Conservation (phyloP, 2,797 vertebrate species). For the Hippoglossus hippoglossus region DNA sequence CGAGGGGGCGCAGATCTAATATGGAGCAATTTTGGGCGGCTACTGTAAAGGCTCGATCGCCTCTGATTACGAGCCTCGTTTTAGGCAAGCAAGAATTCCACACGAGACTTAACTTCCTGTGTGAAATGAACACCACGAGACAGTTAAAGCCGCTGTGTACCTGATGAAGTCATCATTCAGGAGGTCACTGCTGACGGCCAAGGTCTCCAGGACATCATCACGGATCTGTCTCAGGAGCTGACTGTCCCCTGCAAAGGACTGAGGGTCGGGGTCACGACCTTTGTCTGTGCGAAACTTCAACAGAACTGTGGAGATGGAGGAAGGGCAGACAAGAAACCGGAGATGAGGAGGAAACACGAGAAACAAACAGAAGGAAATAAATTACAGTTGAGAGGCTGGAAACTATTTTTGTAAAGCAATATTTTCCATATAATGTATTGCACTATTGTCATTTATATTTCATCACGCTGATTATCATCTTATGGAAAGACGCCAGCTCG, state of each 20-base stretch:
- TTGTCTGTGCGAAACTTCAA: constrained; percentile 92
- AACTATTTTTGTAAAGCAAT: constrained; percentile 32
- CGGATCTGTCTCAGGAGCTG: constrained; percentile 87
- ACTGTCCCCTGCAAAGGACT: constrained; percentile 82
- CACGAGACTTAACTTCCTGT: background rate
- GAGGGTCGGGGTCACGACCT: constrained; percentile 87
- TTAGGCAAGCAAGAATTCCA: too few species aligned
- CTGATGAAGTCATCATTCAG: constrained; percentile 89
- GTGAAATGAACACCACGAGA: background rate
- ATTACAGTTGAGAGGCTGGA: constrained; percentile 33
- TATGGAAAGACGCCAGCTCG: constrained; percentile 57
- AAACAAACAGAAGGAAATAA: background rate
- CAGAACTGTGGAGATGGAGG: constrained; percentile 82
- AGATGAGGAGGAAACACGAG: background rate
- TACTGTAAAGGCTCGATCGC: too few species aligned
- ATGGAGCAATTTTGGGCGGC: too few species aligned
- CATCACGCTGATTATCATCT: constrained; percentile 46
- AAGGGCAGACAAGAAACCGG: background rate
- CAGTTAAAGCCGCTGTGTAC: constrained; percentile 62
- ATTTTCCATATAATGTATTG: constrained; percentile 44
- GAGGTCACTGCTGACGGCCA: constrained; percentile 81
- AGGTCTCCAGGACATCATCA: constrained; percentile 84
- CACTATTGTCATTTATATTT: constrained; percentile 49
- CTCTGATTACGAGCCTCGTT: too few species aligned
- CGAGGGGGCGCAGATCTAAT: too few species aligned